These are phyloP conservation scores for Octopus bimaculoides DNA, from an alignment of 1,140 invertebrate species.

Conservation along the genomic window DNA sequence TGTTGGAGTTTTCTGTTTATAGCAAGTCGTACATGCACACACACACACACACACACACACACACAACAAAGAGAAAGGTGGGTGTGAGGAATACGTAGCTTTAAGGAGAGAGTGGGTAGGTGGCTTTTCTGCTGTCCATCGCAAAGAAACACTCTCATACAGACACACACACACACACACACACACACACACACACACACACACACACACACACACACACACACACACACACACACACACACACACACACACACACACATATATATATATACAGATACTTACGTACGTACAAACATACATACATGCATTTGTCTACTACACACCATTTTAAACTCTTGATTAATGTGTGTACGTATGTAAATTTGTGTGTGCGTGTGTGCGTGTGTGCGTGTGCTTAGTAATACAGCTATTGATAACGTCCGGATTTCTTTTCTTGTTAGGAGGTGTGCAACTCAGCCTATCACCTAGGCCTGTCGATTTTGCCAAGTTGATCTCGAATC, in stretches of 20 bases:
- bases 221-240: background rate
- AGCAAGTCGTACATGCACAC: background rate
- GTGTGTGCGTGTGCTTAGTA: background rate
- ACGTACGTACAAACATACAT: background rate
- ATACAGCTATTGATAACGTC: too few species aligned
- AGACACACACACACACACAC: too few species aligned
- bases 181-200: slow-evolving; percentile 15
- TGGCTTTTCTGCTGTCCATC: too few species aligned
- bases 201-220: slow-evolving; percentile 13
- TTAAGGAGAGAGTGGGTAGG: too few species aligned
- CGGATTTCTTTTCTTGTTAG: too few species aligned
- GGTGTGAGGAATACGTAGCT: too few species aligned
- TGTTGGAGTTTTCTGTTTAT: background rate
- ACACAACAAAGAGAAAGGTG: too few species aligned
- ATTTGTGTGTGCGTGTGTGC: background rate
- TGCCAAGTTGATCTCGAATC: too few species aligned
- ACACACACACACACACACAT: background rate
- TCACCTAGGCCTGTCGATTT: too few species aligned
- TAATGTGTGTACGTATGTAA: background rate
- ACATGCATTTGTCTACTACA: background rate
- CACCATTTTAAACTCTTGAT: background rate
- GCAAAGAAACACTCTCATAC: too few species aligned
- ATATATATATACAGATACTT: background rate
- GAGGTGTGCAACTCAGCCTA: too few species aligned
- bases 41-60: slow-evolving; percentile 13